These are phyloP conservation scores for Eumacrocentrus americanus DNA, from an alignment of 2,888 invertebrate species.

Conservation along the genomic window DNA sequence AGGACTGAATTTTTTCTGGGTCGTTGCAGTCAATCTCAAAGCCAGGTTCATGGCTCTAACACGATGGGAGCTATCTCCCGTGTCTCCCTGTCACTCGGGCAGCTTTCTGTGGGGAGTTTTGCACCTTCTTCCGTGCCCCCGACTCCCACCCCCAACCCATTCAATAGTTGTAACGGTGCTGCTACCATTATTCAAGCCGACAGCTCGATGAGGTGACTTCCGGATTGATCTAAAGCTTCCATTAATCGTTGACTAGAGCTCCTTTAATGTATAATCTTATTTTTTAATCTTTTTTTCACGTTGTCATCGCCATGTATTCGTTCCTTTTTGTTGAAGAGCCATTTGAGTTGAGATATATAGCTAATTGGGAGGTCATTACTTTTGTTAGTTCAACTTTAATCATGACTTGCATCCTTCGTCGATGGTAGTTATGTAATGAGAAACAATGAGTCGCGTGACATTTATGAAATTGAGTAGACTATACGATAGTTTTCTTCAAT, in stretches of 20 bases:
- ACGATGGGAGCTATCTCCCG: slow-evolving; percentile 42
- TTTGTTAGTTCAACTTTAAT: background rate
- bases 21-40: slow-evolving; percentile 37
- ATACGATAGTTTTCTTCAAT: slow-evolving; percentile 28
- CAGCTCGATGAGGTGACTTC: slow-evolving; percentile 46
- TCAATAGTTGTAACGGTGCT: slow-evolving; percentile 43
- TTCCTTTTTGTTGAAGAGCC: background rate
- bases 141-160: slow-evolving; percentile 46
- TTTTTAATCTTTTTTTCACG: background rate
- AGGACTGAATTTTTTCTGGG: slow-evolving; percentile 11
- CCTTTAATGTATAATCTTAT: background rate
- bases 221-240: background rate
- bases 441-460: background rate
- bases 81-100: slow-evolving; percentile 49
- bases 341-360: too few relatives aligned
- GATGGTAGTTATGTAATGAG: background rate
- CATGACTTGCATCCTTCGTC: slow-evolving; percentile 6
- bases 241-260: background rate
- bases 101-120: slow-evolving; percentile 45
- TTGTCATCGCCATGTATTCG: too few relatives aligned
- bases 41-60: slow-evolving; percentile 39
- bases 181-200: slow-evolving; percentile 43
- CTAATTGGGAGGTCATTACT: background rate
- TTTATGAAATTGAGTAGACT: background rate
- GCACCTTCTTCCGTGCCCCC: slow-evolving; percentile 45